phyloP scores from a whole-genome alignment of 2,888 invertebrate genomes.

The Pterobdella sp. region DNA sequence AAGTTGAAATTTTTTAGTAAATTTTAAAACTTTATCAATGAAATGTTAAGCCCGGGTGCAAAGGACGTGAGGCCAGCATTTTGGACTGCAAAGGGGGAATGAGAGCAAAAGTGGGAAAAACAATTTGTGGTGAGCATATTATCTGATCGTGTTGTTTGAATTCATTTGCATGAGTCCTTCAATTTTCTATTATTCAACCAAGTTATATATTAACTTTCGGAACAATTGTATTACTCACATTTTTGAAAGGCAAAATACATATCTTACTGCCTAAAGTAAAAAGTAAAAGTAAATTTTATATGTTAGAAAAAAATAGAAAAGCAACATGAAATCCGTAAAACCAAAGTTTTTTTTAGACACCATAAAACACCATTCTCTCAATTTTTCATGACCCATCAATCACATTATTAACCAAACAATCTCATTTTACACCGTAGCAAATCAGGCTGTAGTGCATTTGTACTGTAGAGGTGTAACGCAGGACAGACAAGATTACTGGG shows the following conservation, averaged over 20 bases:
- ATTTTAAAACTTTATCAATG: too few relatives aligned
- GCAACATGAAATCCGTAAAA: too few relatives aligned
- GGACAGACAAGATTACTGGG: conserved; percentile 61
- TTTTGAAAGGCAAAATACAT: too few relatives aligned
- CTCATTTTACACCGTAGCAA: conserved; percentile 56
- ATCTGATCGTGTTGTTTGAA: neutral
- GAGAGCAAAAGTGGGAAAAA: conserved; percentile 74
- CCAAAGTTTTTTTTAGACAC: too few relatives aligned
- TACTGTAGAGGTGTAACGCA: conserved; percentile 65
- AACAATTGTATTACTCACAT: neutral
- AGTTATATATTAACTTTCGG: too few relatives aligned
- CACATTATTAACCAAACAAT: neutral
- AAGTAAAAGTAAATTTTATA: too few relatives aligned
- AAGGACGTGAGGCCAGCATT: conserved; percentile 69
- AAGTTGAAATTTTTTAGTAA: too few relatives aligned
- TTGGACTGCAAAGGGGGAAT: conserved; percentile 70
- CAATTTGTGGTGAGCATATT: conserved; percentile 68
- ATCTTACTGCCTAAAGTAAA: too few relatives aligned
- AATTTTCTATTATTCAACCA: neutral
- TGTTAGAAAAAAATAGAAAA: too few relatives aligned
- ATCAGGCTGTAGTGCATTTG: conserved; percentile 83
- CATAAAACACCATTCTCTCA: neutral
- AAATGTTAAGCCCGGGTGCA: conserved; percentile 81
- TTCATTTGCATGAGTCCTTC: neutral
- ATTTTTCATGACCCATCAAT: neutral